Evolutionary conservation across 2,888 invertebrate genomes (phyloP).

Genomic region (Ptilodon capucinus): DNA sequence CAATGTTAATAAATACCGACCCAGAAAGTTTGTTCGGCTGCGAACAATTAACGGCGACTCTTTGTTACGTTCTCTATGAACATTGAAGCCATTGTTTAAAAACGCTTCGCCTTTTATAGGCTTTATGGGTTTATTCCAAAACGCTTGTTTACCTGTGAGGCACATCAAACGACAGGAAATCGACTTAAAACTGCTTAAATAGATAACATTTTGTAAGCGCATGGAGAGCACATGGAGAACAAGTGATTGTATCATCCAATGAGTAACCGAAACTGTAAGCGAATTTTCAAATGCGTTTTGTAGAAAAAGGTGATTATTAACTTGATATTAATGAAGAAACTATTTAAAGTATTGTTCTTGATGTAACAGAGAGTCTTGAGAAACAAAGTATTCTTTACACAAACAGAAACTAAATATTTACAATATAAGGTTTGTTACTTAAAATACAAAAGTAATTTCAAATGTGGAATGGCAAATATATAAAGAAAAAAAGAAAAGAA

Average conservation of each 20-base stretch:
- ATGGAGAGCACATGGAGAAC: background rate
- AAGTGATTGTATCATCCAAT: background rate
- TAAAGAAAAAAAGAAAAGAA: too few species aligned
- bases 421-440: too few species aligned
- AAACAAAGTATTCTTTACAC: too few species aligned
- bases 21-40: constrained; percentile 54
- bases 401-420: background rate
- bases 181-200: background rate
- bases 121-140: constrained; percentile 31
- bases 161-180: constrained; percentile 15
- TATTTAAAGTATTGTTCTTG: too few species aligned
- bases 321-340: too few species aligned
- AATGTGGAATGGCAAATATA: constrained; percentile 11
- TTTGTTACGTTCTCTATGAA: constrained; percentile 51
- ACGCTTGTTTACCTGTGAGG: constrained; percentile 31
- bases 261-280: background rate
- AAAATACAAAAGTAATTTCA: background rate
- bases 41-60: constrained; percentile 61
- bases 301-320: too few species aligned
- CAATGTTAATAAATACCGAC: constrained; percentile 55
- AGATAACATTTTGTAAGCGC: background rate
- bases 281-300: background rate
- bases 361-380: too few species aligned
- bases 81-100: constrained; percentile 46
- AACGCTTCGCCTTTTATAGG: constrained; percentile 24